Evolutionary conservation across 1,140 invertebrate species (phyloP), one percentile per base, ranked within the genome.

Genomic region (Zaprionus ornatus): DNA sequence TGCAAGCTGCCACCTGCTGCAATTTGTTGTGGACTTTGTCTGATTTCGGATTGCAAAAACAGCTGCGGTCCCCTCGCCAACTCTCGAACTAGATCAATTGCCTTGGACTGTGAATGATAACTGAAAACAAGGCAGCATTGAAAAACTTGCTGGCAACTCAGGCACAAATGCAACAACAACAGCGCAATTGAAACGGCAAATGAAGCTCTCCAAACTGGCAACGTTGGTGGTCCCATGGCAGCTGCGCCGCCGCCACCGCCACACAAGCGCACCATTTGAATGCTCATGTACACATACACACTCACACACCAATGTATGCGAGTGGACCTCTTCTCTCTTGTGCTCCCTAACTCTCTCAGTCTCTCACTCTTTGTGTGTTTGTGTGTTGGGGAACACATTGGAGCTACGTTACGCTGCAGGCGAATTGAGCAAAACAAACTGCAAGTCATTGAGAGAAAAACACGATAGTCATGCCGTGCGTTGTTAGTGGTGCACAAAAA

Each of bases 371-470:
- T 37, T 71, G 13, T 67, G n/a, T 50, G 62, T 40, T 54, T n/a
- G 50, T 64, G 37, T 25, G 64, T 40, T 57, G 42, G 66, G 75
- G 74, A 78, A 79, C 78, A 69, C 80, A 80, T 76, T 85, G 82
- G 71, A 86, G 82, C 82, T 86, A 61, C 55, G 61, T 60, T 71
- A 60, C 61, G 74, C 74, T 72, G 84, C 84, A 88, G 81, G 84
- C 84, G 81, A 80, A 86, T 73, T 79, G 82, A 84, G 82, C 74
- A 74, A 74, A 74, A 68, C 85, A 78, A 90, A 90, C 63, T 88
- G 85, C 84, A 88, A 88, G 84, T 90, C 84, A 88, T 88, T 90
- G 84, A 88, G 84, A 90, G 85, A 79, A 84, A 88, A 88, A 81
- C 42, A 79, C 45, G 57, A 87, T 83, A 88, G 70, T 77, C 74